These are phyloP conservation scores for Homalodisca vitripennis DNA, from an alignment of 1,140 invertebrate genomes.

Conservation along the genomic window DNA sequence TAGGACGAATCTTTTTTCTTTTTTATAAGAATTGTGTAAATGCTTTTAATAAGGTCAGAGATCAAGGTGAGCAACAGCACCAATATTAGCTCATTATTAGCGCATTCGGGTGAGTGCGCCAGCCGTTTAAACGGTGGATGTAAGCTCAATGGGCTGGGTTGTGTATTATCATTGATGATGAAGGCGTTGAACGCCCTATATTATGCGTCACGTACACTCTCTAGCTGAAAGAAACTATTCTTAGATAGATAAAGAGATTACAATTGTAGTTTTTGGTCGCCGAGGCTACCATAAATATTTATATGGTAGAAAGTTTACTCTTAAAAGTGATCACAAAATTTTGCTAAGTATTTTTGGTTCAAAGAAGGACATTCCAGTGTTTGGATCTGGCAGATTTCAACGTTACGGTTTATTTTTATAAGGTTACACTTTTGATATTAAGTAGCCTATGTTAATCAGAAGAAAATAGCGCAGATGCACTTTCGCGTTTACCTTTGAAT, in stretches of 20 bases:
- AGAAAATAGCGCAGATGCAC: conserved; percentile 41
- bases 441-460: conserved; percentile 37
- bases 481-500: conserved; percentile 38
- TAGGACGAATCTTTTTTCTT: conserved; percentile 33
- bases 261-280: conserved; percentile 52
- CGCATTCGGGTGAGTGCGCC: conserved; percentile 51
- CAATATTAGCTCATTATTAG: conserved; percentile 41
- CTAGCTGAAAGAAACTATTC: conserved; percentile 52
- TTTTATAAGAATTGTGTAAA: conserved; percentile 36
- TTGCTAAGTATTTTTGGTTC: conserved; percentile 47
- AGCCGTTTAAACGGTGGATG: conserved; percentile 51
- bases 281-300: conserved; percentile 54
- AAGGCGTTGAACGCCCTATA: conserved; percentile 47
- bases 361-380: conserved; percentile 44
- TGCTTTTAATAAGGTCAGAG: conserved; percentile 22
- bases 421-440: conserved; percentile 38
- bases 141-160: conserved; percentile 48
- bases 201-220: conserved; percentile 50
- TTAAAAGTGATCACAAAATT: conserved; percentile 52
- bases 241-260: conserved; percentile 54
- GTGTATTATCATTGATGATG: conserved; percentile 45
- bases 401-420: conserved; percentile 43
- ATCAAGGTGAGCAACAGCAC: neutral
- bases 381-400: conserved; percentile 43
- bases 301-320: conserved; percentile 47